phyloP scores from a whole-genome alignment of 2,888 invertebrate genomes.

The Galerucella nymphaeae region DNA sequence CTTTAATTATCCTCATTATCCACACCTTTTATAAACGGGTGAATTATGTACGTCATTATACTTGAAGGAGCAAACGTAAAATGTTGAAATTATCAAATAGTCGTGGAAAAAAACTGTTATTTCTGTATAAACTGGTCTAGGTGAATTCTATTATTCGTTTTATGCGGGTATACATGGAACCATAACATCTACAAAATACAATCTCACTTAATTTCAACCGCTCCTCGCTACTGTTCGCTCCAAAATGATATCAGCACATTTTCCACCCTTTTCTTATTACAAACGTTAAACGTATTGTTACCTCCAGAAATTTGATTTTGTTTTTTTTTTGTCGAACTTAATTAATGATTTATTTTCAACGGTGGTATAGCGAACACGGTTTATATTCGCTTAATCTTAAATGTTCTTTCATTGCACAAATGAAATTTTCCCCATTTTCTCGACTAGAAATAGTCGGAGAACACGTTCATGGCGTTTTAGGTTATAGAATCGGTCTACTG shows the following conservation, averaged over 20 bases:
- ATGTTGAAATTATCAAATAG: no score
- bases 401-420: constrained; percentile 36
- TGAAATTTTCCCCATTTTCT: constrained; percentile 32
- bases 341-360: constrained; percentile 30
- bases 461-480: constrained; percentile 6
- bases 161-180: no score
- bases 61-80: no score
- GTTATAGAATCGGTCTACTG: constrained; percentile 23
- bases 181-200: no score
- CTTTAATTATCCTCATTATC: no score
- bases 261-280: neutral
- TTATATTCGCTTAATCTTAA: constrained; percentile 30
- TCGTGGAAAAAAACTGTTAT: no score
- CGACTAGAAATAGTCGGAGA: neutral
- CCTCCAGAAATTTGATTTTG: constrained; percentile 19
- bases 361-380: neutral
- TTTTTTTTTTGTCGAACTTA: constrained; percentile 31
- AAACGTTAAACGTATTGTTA: constrained; percentile 10
- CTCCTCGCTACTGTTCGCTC: neutral
- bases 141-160: no score
- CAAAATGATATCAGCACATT: constrained; percentile 9
- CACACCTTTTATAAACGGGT: no score
- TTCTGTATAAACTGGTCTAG: no score
- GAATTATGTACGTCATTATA: no score
- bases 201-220: no score